These are phyloP conservation scores for Anagrus nilaparvatae DNA, from an alignment of 1,140 invertebrate species.

Conservation along the genomic window DNA sequence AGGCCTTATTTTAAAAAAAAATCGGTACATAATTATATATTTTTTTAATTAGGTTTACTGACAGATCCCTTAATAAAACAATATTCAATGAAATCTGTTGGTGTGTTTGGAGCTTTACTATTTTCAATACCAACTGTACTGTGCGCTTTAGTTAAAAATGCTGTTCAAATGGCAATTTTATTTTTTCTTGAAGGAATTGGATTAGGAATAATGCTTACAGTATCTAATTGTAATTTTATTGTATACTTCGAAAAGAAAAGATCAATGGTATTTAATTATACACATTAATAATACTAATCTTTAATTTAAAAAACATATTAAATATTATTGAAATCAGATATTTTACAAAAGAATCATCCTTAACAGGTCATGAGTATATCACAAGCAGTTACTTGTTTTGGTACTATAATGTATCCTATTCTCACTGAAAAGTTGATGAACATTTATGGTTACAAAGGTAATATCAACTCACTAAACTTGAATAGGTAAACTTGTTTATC, in stretches of 20 bases:
- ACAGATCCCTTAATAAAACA: conserved; percentile 32
- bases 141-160: conserved; percentile 26
- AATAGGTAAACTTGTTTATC: too few relatives aligned
- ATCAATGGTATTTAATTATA: conserved; percentile 32
- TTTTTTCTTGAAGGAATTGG: conserved; percentile 36
- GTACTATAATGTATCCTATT: conserved; percentile 34
- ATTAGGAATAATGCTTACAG: conserved; percentile 32
- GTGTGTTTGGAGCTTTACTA: conserved; percentile 28
- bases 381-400: conserved; percentile 33
- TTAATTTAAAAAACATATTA: too few relatives aligned
- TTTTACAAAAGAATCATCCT: background rate
- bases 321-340: too few relatives aligned
- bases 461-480: too few relatives aligned
- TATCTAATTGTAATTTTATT: conserved; percentile 38
- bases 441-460: conserved; percentile 35
- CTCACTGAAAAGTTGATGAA: conserved; percentile 32
- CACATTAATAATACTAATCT: too few relatives aligned
- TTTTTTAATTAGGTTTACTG: conserved; percentile 36
- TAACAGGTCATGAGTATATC: conserved; percentile 34
- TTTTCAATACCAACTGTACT: conserved; percentile 30
- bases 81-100: conserved; percentile 30
- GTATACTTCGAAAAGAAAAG: conserved; percentile 38
- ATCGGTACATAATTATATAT: too few relatives aligned
- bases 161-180: conserved; percentile 29
- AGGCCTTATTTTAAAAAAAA: too few relatives aligned